Conservation (phyloP, 2,888 invertebrate genomes). For the Pristionchus fissidentatus region DNA sequence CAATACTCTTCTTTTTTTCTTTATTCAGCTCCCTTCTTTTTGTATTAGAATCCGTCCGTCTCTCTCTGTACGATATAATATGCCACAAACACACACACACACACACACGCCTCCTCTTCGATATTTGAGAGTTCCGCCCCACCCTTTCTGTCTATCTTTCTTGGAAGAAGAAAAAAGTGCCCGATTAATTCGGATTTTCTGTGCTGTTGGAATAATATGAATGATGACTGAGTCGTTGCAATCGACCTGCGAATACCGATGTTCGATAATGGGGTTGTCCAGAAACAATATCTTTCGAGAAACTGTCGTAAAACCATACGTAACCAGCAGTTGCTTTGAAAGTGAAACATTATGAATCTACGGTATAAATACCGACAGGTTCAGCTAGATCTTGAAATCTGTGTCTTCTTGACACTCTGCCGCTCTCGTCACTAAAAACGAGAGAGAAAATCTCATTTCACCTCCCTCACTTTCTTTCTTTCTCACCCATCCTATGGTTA, state of each 20-base stretch:
- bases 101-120: conserved; percentile 9
- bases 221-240: conserved; percentile 28
- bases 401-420: background rate
- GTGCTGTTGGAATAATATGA: conserved; percentile 33
- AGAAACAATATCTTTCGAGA: no score
- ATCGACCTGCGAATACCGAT: conserved; percentile 40
- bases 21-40: background rate
- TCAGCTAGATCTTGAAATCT: no score
- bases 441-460: background rate
- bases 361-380: no score
- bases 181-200: conserved; percentile 24
- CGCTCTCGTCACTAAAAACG: background rate
- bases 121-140: background rate
- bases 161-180: conserved; percentile 25
- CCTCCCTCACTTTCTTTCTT: background rate
- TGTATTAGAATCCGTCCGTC: no score
- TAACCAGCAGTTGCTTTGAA: no score
- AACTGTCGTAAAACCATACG: no score
- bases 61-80: conserved; percentile 43
- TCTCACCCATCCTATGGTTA: background rate
- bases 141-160: conserved; percentile 7
- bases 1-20: conserved; percentile 12
- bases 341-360: no score
- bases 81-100: no score
- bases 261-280: background rate